Base-by-base conservation (phyloP, 2,797 vertebrate species). In the Lophius americanus region DNA sequence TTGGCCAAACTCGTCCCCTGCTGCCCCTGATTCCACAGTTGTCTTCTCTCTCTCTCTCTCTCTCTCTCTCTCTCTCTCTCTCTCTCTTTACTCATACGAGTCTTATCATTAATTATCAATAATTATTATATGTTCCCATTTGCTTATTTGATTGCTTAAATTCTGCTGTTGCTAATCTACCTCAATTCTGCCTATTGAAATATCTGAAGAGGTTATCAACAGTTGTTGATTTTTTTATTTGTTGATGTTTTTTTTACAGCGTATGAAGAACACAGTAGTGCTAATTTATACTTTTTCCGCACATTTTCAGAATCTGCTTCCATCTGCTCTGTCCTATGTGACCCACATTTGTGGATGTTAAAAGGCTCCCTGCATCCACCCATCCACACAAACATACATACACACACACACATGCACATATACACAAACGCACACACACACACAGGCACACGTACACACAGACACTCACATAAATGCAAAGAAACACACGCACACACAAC, bases 271-370 rank as follows among this genome's bases (percentile, higher is more conserved):
- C 42, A 42, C 23, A 47, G 13, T 38, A 7, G 23, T 5, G n/a
- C 36, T 68, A 55, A 56, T 56, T 60, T n/a, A 44, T 7, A 11
- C 35, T 35, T 43, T 55, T 59, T 44, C 3, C 48, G 42, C 37
- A 35, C 41, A 68, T 70, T 62, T 56, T 55, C 51, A 43, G 58
- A 56, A 8, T 74, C 44, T 46, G 23, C 50, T 42, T 81, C 79
- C 70, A 88, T 85, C 61, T 88, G 68, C 37, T 76, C 67, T 54
- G 44, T 71, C 69, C 72, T 58, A 67, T 49, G 58, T 76, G 73
- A 86, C 81, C 75, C 85, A 84, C 64, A 84, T 85, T 61, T 37
- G 51, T 55, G 32, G 60, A 70, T 60, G 44, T 41, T 60, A 39
- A 51, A 64, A 44, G 46, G 36, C 39, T 64, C 47, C 42, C 51